These are phyloP conservation scores for Itoplectis maculator DNA, from an alignment of 2,888 invertebrate genomes.

Conservation along the genomic window DNA sequence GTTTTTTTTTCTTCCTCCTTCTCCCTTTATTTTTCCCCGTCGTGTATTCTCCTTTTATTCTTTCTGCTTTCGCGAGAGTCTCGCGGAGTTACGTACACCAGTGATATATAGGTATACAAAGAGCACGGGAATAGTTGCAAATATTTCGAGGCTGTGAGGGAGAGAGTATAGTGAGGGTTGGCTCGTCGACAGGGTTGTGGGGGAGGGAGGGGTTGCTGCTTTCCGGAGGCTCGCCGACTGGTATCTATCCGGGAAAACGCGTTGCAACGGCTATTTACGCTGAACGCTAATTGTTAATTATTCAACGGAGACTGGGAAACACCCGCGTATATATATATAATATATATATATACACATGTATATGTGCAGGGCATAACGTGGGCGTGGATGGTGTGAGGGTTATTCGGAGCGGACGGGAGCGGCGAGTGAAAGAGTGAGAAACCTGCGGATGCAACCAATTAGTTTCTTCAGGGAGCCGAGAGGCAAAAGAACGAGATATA, in stretches of 20 bases:
- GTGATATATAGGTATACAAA: not conserved
- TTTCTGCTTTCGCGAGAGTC: conserved; percentile 8
- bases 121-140: conserved; percentile 26
- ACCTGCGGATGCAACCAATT: conserved; percentile 47
- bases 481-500: conserved; percentile 22
- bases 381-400: conserved; percentile 13
- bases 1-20: conserved; percentile 11
- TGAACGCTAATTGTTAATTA: conserved; percentile 59
- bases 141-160: conserved; percentile 29
- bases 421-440: conserved; percentile 20
- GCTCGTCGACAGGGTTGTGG: conserved; percentile 23
- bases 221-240: conserved; percentile 39
- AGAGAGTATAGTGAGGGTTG: conserved; percentile 1
- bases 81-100: not conserved
- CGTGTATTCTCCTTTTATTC: conserved; percentile 36
- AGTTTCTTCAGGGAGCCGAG: conserved; percentile 35
- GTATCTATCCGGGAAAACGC: conserved; percentile 46
- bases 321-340: not conserved
- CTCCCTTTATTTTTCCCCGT: conserved; percentile 15
- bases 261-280: conserved; percentile 50
- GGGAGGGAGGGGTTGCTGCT: not conserved
- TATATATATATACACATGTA: not conserved
- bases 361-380: not conserved
- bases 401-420: conserved; percentile 40
- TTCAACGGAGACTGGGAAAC: conserved; percentile 33